phyloP scores from a whole-genome alignment of 1,140 invertebrate species.

The Tetragonula clypearis region DNA sequence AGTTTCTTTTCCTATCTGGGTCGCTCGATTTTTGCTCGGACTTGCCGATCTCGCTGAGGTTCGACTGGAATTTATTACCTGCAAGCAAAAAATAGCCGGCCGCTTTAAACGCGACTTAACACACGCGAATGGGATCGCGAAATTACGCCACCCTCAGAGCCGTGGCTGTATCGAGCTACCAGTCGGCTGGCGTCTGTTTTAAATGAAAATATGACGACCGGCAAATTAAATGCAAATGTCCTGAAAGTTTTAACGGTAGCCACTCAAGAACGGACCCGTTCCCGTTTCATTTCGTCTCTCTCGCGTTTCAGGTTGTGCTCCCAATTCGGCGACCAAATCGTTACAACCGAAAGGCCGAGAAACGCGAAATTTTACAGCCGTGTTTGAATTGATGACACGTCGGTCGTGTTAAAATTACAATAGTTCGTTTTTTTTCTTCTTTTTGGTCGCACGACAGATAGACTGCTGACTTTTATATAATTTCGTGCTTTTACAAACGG shows the following conservation, averaged over 20 bases:
- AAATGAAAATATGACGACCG: slow-evolving; percentile 5
- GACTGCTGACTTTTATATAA: no score
- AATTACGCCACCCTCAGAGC: neutral
- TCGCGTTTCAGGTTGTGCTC: no score
- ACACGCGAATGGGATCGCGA: neutral
- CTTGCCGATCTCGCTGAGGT: slow-evolving; percentile 87
- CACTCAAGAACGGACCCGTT: neutral
- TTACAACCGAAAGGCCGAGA: no score
- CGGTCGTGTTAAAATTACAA: no score
- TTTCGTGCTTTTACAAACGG: no score
- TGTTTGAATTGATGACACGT: no score
- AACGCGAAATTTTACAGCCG: no score
- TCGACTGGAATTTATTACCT: slow-evolving; percentile 86
- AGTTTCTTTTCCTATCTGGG: slow-evolving; percentile 74
- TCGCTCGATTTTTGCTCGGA: slow-evolving; percentile 85
- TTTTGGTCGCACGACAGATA: no score
- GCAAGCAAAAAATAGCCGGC: slow-evolving; percentile 59
- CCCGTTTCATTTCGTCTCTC: neutral
- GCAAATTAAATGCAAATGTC: slow-evolving; percentile 26
- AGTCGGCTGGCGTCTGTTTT: neutral
- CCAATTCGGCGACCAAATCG: no score
- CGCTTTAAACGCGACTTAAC: slow-evolving; percentile 9
- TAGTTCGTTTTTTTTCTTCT: no score
- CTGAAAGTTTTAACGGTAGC: slow-evolving; percentile 3
- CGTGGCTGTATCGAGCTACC: neutral